These are phyloP conservation scores for Nyctibius bracteatus DNA, from an alignment of 2,113 vertebrate species.

Conservation along the genomic window DNA sequence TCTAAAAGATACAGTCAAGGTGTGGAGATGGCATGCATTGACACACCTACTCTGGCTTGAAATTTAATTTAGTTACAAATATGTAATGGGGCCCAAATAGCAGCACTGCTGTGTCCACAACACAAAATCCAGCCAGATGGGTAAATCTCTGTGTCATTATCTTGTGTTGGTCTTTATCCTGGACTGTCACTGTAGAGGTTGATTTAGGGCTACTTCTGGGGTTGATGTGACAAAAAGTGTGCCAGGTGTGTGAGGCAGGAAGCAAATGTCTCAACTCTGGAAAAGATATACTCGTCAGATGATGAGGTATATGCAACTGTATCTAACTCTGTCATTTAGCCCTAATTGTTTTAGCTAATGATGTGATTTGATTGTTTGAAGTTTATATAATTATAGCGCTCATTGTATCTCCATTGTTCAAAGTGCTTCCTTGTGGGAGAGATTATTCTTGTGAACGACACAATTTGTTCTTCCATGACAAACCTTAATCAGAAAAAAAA, in stretches of 20 bases:
- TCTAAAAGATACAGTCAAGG: background rate
- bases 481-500: background rate
- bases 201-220: background rate
- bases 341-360: constrained; percentile 21
- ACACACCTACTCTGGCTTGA: background rate
- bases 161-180: background rate
- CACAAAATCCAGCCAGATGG: background rate
- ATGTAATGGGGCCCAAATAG: background rate
- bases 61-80: background rate
- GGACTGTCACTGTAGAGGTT: background rate
- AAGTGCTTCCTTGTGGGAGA: background rate
- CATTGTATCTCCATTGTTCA: background rate
- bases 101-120: background rate
- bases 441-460: background rate
- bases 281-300: background rate
- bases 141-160: background rate
- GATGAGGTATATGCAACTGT: background rate
- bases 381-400: constrained; percentile 10
- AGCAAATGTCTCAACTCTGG: background rate
- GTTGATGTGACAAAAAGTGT: background rate
- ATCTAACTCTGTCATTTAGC: background rate
- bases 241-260: background rate
- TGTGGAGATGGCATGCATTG: background rate
- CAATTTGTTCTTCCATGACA: constrained; percentile 10
- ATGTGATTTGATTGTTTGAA: background rate